These are phyloP conservation scores for Heliconius charithonia DNA, from an alignment of 2,888 invertebrate species.

Conservation along the genomic window DNA sequence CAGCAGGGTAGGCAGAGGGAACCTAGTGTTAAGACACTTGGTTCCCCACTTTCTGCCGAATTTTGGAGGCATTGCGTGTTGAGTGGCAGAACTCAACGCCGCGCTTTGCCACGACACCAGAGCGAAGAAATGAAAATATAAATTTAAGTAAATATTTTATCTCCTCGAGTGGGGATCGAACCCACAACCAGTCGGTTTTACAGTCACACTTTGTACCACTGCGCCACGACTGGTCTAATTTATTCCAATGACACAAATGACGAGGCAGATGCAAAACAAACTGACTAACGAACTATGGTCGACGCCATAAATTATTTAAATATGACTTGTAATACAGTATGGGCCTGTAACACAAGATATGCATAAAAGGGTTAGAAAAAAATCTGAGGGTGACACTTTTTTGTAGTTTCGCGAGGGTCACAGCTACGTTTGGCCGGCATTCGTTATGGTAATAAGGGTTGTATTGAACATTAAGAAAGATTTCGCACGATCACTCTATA, in stretches of 20 bases:
- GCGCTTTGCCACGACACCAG: too few species aligned
- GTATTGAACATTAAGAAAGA: conserved; percentile 68
- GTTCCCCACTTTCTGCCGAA: too few species aligned
- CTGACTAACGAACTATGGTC: conserved; percentile 65
- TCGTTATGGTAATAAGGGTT: conserved; percentile 67
- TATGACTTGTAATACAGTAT: conserved; percentile 81
- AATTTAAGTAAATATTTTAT: too few species aligned
- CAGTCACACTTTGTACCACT: too few species aligned
- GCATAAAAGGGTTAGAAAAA: conserved; percentile 82
- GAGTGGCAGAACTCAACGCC: too few species aligned
- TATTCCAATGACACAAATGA: conserved; percentile 38
- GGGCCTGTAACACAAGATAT: conserved; percentile 75
- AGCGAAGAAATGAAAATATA: too few species aligned
- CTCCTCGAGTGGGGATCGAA: too few species aligned
- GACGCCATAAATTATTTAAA: conserved; percentile 81
- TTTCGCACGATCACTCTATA: conserved; percentile 69
- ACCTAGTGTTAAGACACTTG: too few species aligned
- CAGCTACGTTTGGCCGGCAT: conserved; percentile 64
- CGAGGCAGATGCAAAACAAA: conserved; percentile 73
- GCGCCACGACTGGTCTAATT: neutral
- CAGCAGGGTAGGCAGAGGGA: too few species aligned
- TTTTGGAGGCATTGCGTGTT: too few species aligned
- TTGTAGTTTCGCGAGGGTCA: conserved; percentile 69
- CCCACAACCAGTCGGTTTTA: too few species aligned
- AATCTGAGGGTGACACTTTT: conserved; percentile 76